Evolutionary conservation across 2,113 vertebrate genomes (phyloP), one percentile per base, ranked within the genome.

Genomic region (Zosterops japonicus): DNA sequence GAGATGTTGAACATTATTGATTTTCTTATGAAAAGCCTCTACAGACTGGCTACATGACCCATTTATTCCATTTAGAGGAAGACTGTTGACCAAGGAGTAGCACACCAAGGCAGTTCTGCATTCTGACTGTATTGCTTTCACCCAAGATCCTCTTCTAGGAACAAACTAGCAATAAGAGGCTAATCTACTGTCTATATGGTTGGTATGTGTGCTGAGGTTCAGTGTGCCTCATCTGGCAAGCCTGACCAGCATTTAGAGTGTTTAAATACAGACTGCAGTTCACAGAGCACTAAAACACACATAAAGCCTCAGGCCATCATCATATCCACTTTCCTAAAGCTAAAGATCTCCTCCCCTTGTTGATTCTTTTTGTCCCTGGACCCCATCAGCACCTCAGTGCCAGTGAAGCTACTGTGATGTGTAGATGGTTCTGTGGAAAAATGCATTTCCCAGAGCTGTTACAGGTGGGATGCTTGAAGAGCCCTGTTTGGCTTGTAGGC

Each of bases 11-110:
- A 59, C 49, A 68, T 68, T 56, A 90, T 80, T 81, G 39, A 95
- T 90, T 83, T 94, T 95, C 88, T 33, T 82, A 72, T 50, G 52
- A 96, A 94, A 97, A 93, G 68, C 76, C 44, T 42, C 65, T 83
- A 52, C 44, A 74, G 55, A 59, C 64, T 74, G 64, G 17, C 79
- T 80, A 25, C 22, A 11, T 71, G 83, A 90, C 90, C 60, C 44
- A 65, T 81, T 95, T 95, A 67, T 83, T 71, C 52, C 11, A 7
- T 65, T 91, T 44, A 83, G 68, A 82, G 35, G 27, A 82, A 91
- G 87, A 61, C 23, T 55, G 36, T 90, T 80, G 71, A 52, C 19
- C 29, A 57, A 64, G 41, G 83, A 88, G 39, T 50, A 83, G 13
- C 42, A 39, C 15, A 68, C 7, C 56, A 33, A 87, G 76, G 55